phyloP scores from a whole-genome alignment of 2,113 vertebrate genomes.

The Procavia capensis region DNA sequence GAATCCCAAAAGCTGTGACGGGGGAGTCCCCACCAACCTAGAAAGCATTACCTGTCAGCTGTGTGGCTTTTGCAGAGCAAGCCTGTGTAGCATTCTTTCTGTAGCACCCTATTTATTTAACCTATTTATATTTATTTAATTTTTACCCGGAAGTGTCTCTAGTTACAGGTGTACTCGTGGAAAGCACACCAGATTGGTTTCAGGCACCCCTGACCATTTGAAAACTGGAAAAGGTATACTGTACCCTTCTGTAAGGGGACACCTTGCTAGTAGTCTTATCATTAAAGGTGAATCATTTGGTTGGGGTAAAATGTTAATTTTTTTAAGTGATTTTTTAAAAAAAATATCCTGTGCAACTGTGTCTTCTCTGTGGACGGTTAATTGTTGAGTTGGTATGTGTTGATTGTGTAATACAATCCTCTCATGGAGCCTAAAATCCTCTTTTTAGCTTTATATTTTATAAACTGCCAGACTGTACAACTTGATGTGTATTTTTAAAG shows the following conservation, averaged over 20 bases:
- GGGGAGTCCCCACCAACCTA: conserved; percentile 40
- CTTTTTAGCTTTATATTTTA: conserved; percentile 81
- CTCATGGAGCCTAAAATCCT: conserved; percentile 67
- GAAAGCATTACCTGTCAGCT: conserved; percentile 66
- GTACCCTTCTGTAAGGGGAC: conserved; percentile 69
- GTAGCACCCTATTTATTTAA: conserved; percentile 88
- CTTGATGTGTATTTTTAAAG: conserved; percentile 84
- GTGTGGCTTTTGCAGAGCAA: conserved; percentile 15
- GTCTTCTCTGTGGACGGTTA: conserved; percentile 73
- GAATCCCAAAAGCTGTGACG: conserved; percentile 76
- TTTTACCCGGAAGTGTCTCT: conserved; percentile 83
- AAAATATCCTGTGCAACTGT: conserved; percentile 70
- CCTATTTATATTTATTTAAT: conserved; percentile 92
- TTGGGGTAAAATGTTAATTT: conserved; percentile 67
- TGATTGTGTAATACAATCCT: conserved; percentile 61
- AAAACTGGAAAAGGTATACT: conserved; percentile 80
- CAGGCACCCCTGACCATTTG: conserved; percentile 65
- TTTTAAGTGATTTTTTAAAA: conserved; percentile 63
- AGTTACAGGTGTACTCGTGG: conserved; percentile 79
- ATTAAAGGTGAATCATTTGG: conserved; percentile 57
- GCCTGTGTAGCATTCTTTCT: conserved; percentile 74
- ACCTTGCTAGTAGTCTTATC: conserved; percentile 52
- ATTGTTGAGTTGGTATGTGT: conserved; percentile 53
- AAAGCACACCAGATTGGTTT: conserved; percentile 78
- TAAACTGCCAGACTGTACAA: conserved; percentile 81